Evolutionary conservation across 2,797 vertebrate genomes (phyloP), one percentile per base, ranked within the genome.

Genomic region (Tolypeutes matacus): DNA sequence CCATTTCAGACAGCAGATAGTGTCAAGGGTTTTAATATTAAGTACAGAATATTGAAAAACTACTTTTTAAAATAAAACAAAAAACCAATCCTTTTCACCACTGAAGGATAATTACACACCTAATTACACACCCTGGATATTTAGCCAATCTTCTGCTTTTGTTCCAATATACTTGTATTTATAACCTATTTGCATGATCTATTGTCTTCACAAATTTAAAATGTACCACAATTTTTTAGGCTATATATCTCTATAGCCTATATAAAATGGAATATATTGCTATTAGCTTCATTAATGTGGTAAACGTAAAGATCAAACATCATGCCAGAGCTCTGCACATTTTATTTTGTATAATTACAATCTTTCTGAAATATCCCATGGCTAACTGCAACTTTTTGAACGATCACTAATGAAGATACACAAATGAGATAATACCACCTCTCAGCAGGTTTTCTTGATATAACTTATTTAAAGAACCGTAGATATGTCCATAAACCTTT

Each of bases 401-500:
- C 84, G 75, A 85, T 85, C 6, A 67, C 64, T 84, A 81, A 84
- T 78, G 81, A 95, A 76, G 60, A 95, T 31, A 83, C 20, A 72
- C 4, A 69, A 89, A 65, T 13, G 76, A 51, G 12, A 65, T 25
- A 58, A 4, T n/a, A n/a, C 31, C 84, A 15, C 15, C 69, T 25
- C 77, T 97, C 34, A 75, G 51, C 60, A 36, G 89, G n/a, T 94
- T 95, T 94, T 93, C 70, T 82, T 92, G 46, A 92, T 72, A 46
- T 34, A 89, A 78, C n/a, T 92, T 95, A 65, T 94, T 34, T 76
- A 82, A 89, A 86, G 51, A 23, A 31, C 14, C 31, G 87, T 1
- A 31, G 9, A 25, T 21, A 15, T 42, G 39, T 25, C 17, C 34
- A 34, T 84, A 88, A 82, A 51, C 13, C 23, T 89, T 93, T n/a